Base-by-base conservation (phyloP, 2,113 vertebrate species). In the Dolichallabes microphthalmus region DNA sequence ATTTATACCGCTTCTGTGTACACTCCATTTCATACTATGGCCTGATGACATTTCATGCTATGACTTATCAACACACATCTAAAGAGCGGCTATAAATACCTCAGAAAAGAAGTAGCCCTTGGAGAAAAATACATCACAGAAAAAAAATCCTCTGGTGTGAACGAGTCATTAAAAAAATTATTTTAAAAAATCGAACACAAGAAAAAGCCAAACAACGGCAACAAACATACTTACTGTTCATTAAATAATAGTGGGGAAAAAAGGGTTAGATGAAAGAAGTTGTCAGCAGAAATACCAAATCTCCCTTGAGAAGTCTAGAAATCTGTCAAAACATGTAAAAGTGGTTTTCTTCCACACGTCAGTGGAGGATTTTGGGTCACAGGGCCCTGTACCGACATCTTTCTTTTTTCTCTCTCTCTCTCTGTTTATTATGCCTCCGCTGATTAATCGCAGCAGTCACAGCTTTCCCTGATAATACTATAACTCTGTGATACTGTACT, bases 401-500 rank as follows among this genome's bases (percentile, higher is more conserved):
- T 92, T 93, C 92, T 91, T 93, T 7, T 45, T 45, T 45, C 7
- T 45, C 7, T 7, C 39, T 7, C 7, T 45, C 45, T 92, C 88
- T 91, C 88, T 93, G 92, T 92, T 94, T 93, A 94, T 94, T 94
- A 94, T 94, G 92, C 92, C 90, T 91, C 88, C 87, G 85, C 92
- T 93, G 93, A 95, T 95, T 94, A 94, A 95, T 94, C 93, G 90
- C 88, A 90, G 91, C 91, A 92, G 93, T 94, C 93, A 91, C 90
- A 89, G 87, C 87, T 90, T 93, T 92, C 92, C 92, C 84, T 89
- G 92, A 89, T 90, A 92, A 92, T 91, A 91, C 74, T 80, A 73
- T 13, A 74, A 57, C 17, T 15, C 64, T 60, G 15, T 39, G 64
- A 64, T 80, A 22, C 64, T 71, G 66, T 71, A 22, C 64, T 71